phyloP scores from a whole-genome alignment of 2,888 invertebrate species.

The Furcula furcula region DNA sequence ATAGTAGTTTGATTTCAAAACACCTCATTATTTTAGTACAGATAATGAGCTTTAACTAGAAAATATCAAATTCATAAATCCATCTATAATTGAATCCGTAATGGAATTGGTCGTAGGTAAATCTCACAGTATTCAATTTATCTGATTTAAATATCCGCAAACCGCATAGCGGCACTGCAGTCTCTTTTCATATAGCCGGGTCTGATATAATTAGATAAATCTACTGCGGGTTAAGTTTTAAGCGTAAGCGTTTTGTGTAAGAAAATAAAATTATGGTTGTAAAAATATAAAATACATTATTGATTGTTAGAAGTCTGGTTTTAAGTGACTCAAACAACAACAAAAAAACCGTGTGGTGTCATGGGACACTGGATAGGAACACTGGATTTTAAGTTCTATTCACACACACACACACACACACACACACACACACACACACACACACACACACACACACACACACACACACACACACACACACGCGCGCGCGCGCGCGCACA shows the following conservation, averaged over 20 bases:
- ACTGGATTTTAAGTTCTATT: too few relatives aligned
- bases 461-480: too few relatives aligned
- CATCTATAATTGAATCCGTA: not conserved
- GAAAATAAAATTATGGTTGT: not conserved
- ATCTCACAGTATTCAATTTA: constrained; percentile 27
- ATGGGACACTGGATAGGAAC: too few relatives aligned
- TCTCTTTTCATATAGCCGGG: constrained; percentile 41
- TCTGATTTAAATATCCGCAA: constrained; percentile 31
- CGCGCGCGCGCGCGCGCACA: too few relatives aligned
- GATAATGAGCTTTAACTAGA: not conserved
- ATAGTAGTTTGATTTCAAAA: too few relatives aligned
- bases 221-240: constrained; percentile 8
- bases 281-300: not conserved
- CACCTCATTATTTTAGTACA: too few relatives aligned
- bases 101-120: constrained; percentile 13
- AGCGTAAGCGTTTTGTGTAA: not conserved
- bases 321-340: too few relatives aligned
- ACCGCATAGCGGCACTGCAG: constrained; percentile 30
- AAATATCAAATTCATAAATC: not conserved
- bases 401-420: too few relatives aligned
- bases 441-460: too few relatives aligned
- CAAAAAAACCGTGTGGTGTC: too few relatives aligned
- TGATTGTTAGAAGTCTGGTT: too few relatives aligned
- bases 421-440: too few relatives aligned
- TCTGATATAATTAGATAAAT: constrained; percentile 46